Conservation (phyloP, 2,888 invertebrate species). For the Polydrusus cervinus region DNA sequence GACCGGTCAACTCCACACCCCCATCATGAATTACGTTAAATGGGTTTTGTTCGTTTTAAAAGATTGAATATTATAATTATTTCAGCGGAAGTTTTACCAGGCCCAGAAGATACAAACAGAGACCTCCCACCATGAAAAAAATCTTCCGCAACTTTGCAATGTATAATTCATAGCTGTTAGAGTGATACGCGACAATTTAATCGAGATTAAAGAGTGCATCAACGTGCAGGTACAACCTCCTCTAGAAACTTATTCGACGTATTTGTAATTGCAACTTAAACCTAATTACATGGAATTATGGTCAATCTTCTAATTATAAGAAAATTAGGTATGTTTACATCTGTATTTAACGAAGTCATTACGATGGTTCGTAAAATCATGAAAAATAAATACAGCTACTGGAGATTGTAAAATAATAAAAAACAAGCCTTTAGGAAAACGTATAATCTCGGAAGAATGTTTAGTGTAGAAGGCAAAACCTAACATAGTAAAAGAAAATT, state of each 20-base stretch:
- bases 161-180: slow-evolving; percentile 4
- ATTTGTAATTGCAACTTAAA: slow-evolving; percentile 7
- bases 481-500: too few relatives aligned
- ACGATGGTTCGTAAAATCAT: background rate
- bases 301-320: slow-evolving; percentile 28
- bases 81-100: too few relatives aligned
- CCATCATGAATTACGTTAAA: too few relatives aligned
- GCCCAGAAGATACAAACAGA: background rate
- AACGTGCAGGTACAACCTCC: slow-evolving; percentile 3
- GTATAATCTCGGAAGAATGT: too few relatives aligned
- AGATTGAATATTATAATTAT: too few relatives aligned
- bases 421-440: background rate
- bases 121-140: slow-evolving; percentile 13
- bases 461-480: too few relatives aligned
- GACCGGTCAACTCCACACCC: too few relatives aligned
- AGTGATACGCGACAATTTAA: slow-evolving; percentile 20
- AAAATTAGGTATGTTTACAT: slow-evolving; percentile 11
- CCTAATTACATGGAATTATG: slow-evolving; percentile 22
- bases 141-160: background rate
- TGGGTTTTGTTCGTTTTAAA: too few relatives aligned
- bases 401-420: background rate
- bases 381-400: slow-evolving; percentile 1
- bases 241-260: background rate
- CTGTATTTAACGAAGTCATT: slow-evolving; percentile 22
- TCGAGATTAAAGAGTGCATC: slow-evolving; percentile 13